Base-by-base conservation (phyloP, 2,797 vertebrate species). In the Silurus aristotelis region DNA sequence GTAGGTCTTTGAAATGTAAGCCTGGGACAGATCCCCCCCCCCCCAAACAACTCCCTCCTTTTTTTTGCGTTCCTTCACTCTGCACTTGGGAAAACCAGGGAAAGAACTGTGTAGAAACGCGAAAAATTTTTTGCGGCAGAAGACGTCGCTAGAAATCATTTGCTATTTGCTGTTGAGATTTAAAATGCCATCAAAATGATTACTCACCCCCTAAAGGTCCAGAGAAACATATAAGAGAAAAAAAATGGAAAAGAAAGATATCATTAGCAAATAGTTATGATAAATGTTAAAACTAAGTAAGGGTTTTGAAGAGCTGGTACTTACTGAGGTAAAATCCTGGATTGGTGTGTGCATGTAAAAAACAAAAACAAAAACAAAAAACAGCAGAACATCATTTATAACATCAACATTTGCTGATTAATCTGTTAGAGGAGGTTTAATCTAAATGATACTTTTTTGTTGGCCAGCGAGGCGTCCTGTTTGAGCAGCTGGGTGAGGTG, bases 291-390 rank as follows among this genome's bases (percentile, higher is more conserved):
- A 75, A 38, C 17, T 64, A 82, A 56, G 1, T 17, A 27, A 38
- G 25, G 15, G 25, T 12, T 83, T 22, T 46, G 2, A 60, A 81
- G 31, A 60, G 63, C 19, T 19, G 22, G n/a, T 93, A 96, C 95
- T 96, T 90, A 96, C 95, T 8, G 95, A 96, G 80, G 94, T 96
- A 91, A 96, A 96, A 89, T 96, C 95, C 95, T 96, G 91, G 90
- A 87, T 86, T 64, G 61, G 87, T 3, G 48, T 19, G 46, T 84
- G 58, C 82, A 83, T 66, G 66, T 55, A n/a, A 82, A 85, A 58
- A 87, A 15, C 88, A 85, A 46, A 90, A 10, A 89, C 31, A 80
- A 3, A 48, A 46, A 38, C n/a, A 38, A 38, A 38, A 38, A 38
- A 4, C 38, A 66, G 63, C 87, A 76, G 12, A 75, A 5, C 22